These are phyloP conservation scores for Hippocampus barbouri DNA, from an alignment of 2,113 vertebrate species.

Conservation along the genomic window DNA sequence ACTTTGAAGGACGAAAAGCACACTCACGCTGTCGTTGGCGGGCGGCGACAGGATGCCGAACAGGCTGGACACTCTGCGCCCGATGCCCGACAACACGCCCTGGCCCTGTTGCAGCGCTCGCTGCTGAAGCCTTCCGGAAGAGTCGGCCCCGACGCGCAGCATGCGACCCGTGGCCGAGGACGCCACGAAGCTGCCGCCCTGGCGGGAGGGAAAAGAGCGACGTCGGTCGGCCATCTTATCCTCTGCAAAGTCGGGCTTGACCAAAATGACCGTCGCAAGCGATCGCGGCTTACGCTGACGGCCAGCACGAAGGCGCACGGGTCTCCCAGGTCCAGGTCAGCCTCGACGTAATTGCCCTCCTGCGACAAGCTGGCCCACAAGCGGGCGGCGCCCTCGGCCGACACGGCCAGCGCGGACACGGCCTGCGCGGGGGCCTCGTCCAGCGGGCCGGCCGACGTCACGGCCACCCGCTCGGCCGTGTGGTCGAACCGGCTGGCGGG, in stretches of 20 bases:
- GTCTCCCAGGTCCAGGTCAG: conserved; percentile 75
- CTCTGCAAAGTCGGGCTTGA: not conserved
- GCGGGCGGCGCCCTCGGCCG: conserved; percentile 80
- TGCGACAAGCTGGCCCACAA: conserved; percentile 86
- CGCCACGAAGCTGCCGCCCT: conserved; percentile 87
- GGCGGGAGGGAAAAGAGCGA: conserved; percentile 25
- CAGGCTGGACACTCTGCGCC: conserved; percentile 88
- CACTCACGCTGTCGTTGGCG: conserved; percentile 80
- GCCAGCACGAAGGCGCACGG: conserved; percentile 82
- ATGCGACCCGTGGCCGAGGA: conserved; percentile 80
- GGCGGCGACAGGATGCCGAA: conserved; percentile 88
- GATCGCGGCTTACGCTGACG: conserved; percentile 74
- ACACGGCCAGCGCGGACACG: conserved; percentile 81
- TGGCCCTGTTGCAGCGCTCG: conserved; percentile 83
- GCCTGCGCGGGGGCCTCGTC: conserved; percentile 76
- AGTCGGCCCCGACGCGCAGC: conserved; percentile 75
- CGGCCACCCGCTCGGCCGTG: conserved; percentile 80
- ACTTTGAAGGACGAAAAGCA: not conserved
- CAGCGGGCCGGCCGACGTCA: conserved; percentile 69
- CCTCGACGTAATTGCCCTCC: conserved; percentile 81
- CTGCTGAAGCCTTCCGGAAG: conserved; percentile 79
- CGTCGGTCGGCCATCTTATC: no score
- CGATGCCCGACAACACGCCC: conserved; percentile 90
- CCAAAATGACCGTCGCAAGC: not conserved
- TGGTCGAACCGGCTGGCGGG: conserved; percentile 79